Evolutionary conservation across 2,113 vertebrate species (phyloP).

Genomic region (Hypocryptadius cinnamomeus): DNA sequence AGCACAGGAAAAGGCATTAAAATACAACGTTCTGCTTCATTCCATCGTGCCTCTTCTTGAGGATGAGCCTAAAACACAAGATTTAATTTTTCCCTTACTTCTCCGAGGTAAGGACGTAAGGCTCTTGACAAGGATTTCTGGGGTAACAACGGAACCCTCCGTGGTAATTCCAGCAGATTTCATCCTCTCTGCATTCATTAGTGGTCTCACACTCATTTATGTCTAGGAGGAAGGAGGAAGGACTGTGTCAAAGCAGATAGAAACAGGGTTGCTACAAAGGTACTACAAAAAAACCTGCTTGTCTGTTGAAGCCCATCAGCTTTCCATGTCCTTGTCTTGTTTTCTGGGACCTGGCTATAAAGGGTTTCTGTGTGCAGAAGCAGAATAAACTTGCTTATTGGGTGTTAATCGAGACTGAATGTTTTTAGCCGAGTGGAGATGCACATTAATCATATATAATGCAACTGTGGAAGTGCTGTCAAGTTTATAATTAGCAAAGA

Average conservation of each 20-base stretch:
- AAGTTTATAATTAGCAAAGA: neutral
- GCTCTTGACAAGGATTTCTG: conserved; percentile 90
- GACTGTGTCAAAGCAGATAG: neutral
- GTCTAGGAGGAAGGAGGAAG: conserved; percentile 69
- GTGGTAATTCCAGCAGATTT: conserved; percentile 95
- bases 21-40: accelerated
- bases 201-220: conserved; percentile 94
- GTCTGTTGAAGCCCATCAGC: neutral
- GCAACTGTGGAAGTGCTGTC: neutral
- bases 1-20: neutral
- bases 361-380: neutral
- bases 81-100: conserved; percentile 75
- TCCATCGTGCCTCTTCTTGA: neutral
- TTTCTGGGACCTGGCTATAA: neutral
- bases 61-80: neutral
- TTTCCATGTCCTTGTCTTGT: neutral
- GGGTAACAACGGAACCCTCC: conserved; percentile 95
- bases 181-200: conserved; percentile 88
- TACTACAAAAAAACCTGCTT: neutral
- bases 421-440: neutral
- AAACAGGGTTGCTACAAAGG: neutral
- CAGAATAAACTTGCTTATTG: neutral
- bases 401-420: neutral
- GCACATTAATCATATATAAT: neutral
- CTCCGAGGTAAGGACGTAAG: conserved; percentile 85